These are phyloP conservation scores for Catagonus wagneri DNA, from an alignment of 2,113 vertebrate species.

Conservation along the genomic window DNA sequence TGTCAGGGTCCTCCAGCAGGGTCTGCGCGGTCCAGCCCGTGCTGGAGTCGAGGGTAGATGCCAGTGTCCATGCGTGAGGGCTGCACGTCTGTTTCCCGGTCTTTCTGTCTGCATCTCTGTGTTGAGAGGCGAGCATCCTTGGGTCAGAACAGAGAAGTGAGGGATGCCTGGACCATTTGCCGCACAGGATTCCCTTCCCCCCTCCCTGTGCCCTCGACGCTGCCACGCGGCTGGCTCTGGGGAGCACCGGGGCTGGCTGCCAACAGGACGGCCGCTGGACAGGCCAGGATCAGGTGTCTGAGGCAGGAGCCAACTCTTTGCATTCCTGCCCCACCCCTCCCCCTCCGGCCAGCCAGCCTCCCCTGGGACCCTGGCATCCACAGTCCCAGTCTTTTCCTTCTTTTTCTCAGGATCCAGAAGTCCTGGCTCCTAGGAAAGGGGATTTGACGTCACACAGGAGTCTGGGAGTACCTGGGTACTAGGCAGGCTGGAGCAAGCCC, in stretches of 20 bases:
- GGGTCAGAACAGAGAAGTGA: background rate
- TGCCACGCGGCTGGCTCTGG: constrained; percentile 84
- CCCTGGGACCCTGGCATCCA: constrained; percentile 70
- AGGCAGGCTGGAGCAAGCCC: background rate
- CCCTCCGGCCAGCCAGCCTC: constrained; percentile 46
- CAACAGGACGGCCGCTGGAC: constrained; percentile 80
- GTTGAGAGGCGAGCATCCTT: background rate
- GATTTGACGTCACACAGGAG: background rate
- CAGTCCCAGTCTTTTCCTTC: background rate
- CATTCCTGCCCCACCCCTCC: constrained; percentile 74
- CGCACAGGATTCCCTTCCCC: constrained; percentile 24
- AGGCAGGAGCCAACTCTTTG: constrained; percentile 77
- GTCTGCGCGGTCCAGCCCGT: background rate
- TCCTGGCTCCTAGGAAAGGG: constrained; percentile 38
- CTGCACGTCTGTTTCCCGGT: background rate
- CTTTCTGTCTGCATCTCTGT: background rate
- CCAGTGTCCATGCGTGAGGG: background rate
- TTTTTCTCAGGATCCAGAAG: constrained; percentile 36
- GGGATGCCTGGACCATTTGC: background rate
- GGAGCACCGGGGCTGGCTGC: constrained; percentile 75
- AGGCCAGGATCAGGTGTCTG: constrained; percentile 81
- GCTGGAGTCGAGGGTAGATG: background rate
- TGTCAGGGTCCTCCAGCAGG: background rate
- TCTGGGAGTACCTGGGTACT: background rate
- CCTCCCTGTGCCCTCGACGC: constrained; percentile 73